These are phyloP conservation scores for Caenorhabditis imperialis DNA, from an alignment of 2,888 invertebrate species.

Conservation along the genomic window DNA sequence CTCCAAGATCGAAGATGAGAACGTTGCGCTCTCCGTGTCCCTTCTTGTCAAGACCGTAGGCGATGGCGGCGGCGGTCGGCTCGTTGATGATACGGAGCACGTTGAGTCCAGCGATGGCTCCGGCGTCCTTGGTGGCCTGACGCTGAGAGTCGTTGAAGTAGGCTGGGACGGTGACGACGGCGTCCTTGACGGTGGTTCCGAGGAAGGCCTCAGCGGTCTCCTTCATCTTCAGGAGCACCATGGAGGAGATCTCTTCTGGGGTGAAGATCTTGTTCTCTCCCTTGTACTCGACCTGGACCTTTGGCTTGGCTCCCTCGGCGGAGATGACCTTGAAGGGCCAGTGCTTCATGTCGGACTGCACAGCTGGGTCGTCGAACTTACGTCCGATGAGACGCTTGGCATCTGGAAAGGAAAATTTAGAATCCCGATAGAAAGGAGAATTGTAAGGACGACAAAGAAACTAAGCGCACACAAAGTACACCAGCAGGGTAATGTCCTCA, in stretches of 20 bases:
- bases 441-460: conserved; percentile 19
- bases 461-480: conserved; percentile 1
- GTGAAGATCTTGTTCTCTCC: conserved; percentile 85
- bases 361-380: conserved; percentile 79
- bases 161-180: conserved; percentile 91
- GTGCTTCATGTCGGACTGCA: conserved; percentile 77
- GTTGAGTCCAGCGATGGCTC: conserved; percentile 79
- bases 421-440: too few species aligned
- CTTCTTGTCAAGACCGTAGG: conserved; percentile 81
- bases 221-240: conserved; percentile 75
- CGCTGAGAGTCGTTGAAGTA: conserved; percentile 84
- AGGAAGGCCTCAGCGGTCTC: conserved; percentile 79
- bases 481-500: conserved; percentile 17
- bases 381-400: conserved; percentile 80
- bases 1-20: conserved; percentile 78
- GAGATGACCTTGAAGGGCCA: conserved; percentile 73
- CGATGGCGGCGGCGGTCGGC: conserved; percentile 83
- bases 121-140: conserved; percentile 82
- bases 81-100: conserved; percentile 80
- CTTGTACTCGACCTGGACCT: conserved; percentile 85
- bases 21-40: conserved; percentile 60
- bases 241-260: conserved; percentile 80
- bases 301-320: conserved; percentile 51
- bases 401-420: conserved; percentile 2
- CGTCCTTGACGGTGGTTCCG: conserved; percentile 80